A percentile compares a stretch with the other conserved stretches of the same genome.
Evolutionary conservation across 2,888 invertebrate species (phyloP).

Genomic region (Torymus aiolomorphi): DNA sequence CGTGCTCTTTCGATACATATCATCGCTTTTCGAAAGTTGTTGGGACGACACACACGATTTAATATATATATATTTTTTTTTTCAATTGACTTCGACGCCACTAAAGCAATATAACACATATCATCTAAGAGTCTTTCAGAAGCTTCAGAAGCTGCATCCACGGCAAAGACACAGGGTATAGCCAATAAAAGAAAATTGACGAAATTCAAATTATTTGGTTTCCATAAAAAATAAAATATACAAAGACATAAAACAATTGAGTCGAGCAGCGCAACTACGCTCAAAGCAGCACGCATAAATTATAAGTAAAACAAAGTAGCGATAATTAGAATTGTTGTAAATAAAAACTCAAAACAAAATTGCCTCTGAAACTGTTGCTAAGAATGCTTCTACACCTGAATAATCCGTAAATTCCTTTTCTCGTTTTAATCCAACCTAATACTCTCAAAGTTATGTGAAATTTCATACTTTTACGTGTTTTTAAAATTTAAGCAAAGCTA

Average conservation of each 20-base stretch:
- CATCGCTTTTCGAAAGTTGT: conserved; percentile 40
- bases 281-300: conserved; percentile 39
- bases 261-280: conserved; percentile 44
- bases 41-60: conserved; percentile 6
- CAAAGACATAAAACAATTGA: conserved; percentile 3
- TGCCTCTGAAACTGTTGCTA: background rate
- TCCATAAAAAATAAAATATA: conserved; percentile 20
- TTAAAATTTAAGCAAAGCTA: no score
- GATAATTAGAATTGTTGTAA: background rate
- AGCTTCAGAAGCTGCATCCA: conserved; percentile 48
- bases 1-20: no score
- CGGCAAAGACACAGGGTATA: conserved; percentile 38
- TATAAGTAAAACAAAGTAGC: conserved; percentile 2
- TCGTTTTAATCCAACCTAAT: no score
- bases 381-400: conserved; percentile 7
- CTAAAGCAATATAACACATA: background rate
- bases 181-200: conserved; percentile 4
- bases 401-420: background rate
- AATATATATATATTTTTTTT: no score
- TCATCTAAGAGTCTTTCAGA: conserved; percentile 29
- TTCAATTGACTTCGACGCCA: no score
- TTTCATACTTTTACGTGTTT: no score
- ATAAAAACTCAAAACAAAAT: conserved; percentile 11
- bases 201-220: background rate
- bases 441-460: no score